Conservation (phyloP, 2,797 vertebrate genomes). For the Tangara arthus region DNA sequence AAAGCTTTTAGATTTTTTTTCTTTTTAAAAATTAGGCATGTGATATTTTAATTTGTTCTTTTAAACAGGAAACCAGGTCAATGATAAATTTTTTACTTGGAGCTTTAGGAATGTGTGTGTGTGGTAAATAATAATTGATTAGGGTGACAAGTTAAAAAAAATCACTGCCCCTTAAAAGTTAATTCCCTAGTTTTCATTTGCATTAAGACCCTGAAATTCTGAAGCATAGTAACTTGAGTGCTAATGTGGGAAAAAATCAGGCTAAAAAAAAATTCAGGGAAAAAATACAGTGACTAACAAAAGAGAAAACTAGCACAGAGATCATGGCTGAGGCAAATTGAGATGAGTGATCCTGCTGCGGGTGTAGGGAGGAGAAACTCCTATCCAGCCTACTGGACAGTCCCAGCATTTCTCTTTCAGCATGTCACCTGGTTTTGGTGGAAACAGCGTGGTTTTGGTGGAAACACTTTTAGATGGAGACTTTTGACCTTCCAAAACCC, state of each 20-base stretch:
- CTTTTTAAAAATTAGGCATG: neutral
- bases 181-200: neutral
- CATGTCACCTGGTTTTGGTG: neutral
- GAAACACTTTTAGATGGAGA: neutral
- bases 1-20: neutral
- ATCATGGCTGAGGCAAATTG: neutral
- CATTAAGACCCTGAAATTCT: neutral
- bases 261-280: neutral
- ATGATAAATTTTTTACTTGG: neutral
- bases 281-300: neutral
- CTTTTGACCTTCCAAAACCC: neutral
- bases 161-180: neutral
- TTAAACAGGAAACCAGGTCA: neutral
- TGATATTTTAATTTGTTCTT: neutral
- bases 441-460: neutral
- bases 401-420: neutral
- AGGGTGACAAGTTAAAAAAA: neutral
- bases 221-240: neutral
- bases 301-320: neutral
- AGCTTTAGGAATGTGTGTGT: neutral
- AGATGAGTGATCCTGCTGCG: neutral
- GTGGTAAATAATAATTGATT: neutral
- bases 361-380: neutral
- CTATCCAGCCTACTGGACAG: neutral
- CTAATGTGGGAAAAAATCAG: neutral